Base-by-base conservation (phyloP, 2,797 vertebrate species). In the Scolopax bukidnonensis region DNA sequence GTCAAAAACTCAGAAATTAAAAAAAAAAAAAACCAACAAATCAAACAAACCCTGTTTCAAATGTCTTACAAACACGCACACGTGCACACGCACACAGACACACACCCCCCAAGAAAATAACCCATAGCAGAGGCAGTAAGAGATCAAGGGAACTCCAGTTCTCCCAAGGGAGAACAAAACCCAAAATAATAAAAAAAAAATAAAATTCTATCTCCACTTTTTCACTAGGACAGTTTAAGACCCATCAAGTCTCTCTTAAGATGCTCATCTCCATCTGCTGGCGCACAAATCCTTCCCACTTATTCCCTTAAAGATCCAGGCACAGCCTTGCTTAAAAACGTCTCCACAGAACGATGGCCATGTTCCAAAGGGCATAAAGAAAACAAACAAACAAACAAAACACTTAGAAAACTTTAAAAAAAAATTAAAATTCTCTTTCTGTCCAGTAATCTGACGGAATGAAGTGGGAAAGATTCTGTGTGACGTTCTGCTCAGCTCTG, bases 241-340 rank as follows among this genome's bases (percentile, higher is more conserved):
- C 70, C 77, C 74, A 43, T 3, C 15, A 13, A 95, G 85, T 89
- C 96, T 83, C 96, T 83, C 82, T 87, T 59, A 84, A 93, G 63
- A 95, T 80, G 89, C 92, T 95, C 60, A 94, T 91, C 93, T 97
- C 94, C 91, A 90, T 90, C 90, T 95, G 91, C 80, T 17, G 47
- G 73, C 69, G 79, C 80, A 71, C 91, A 91, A 89, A 89, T 80
- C 87, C 92, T 90, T 75, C 92, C 87, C 85, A 90, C 87, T 92
- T 73, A 91, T 21, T 93, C 93, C 95, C 93, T 79, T 64, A 6
- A 56, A 94, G 94, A 93, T 70, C 70, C 83, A 89, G 63, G 73
- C 60, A 24, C 1, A 65, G 83, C 9, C 0, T 14, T 82, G 86
- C 60, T 93, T 56, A 53, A 90, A 75, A 89, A 65, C 53, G 92